These are phyloP conservation scores for Mylabris phalerata DNA, from an alignment of 1,140 invertebrate species.

Conservation along the genomic window DNA sequence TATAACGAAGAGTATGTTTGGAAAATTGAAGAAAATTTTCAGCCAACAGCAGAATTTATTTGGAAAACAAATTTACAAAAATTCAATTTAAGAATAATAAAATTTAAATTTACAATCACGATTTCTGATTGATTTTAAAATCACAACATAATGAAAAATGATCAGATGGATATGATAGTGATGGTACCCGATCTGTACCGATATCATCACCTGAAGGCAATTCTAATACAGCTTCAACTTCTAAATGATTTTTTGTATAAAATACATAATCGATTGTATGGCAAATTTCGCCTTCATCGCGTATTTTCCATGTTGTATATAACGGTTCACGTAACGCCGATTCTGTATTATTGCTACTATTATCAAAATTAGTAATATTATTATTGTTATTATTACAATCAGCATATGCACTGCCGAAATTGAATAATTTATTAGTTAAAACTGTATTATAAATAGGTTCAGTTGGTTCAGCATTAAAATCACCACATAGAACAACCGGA, in stretches of 20 bases:
- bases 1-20: too few species aligned
- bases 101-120: too few species aligned
- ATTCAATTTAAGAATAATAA: too few species aligned
- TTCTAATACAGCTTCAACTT: constrained; percentile 54
- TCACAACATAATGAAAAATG: constrained; percentile 73
- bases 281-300: constrained; percentile 63
- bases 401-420: constrained; percentile 48
- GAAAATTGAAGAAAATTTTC: too few species aligned
- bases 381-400: constrained; percentile 29
- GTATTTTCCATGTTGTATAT: constrained; percentile 75
- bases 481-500: constrained; percentile 64
- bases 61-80: too few species aligned
- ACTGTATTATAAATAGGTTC: constrained; percentile 65
- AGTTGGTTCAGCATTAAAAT: constrained; percentile 71
- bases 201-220: constrained; percentile 62
- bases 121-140: constrained; percentile 40
- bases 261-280: constrained; percentile 79
- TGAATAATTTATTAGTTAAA: constrained; percentile 42
- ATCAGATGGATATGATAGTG: constrained; percentile 67
- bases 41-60: too few species aligned
- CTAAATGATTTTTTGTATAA: constrained; percentile 52
- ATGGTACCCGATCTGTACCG: constrained; percentile 60
- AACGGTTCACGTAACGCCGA: constrained; percentile 53
- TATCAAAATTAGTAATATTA: constrained; percentile 19
- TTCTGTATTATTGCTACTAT: constrained; percentile 14